Evolutionary conservation across 92 coral and sea anemone species (phyloP).

Genomic region (Isaurus tuberculatus): DNA sequence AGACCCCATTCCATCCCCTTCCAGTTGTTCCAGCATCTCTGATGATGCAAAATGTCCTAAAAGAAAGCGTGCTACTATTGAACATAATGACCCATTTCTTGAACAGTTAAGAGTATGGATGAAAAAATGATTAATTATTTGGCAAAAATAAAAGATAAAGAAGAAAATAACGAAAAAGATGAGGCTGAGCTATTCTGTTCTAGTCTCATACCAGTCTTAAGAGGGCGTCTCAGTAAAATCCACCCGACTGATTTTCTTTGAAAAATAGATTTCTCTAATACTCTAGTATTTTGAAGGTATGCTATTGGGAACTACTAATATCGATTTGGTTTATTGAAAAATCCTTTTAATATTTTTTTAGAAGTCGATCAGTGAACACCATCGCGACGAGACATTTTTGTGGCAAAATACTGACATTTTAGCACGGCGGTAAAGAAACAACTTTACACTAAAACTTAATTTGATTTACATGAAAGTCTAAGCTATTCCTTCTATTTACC

Average conservation of each 20-base stretch:
- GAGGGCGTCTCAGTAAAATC: not conserved
- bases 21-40: conserved; percentile 3
- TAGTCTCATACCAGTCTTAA: conserved; percentile 11
- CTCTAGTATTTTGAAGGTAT: too few relatives aligned
- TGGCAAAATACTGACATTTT: not conserved
- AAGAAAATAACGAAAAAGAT: conserved; percentile 3
- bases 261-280: too few relatives aligned
- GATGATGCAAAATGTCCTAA: conserved; percentile 1
- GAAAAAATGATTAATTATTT: conserved; percentile 2
- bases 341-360: not conserved
- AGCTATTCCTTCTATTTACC: too few relatives aligned
- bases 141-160: conserved; percentile 7
- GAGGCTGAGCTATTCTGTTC: conserved; percentile 5
- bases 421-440: too few relatives aligned
- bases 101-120: conserved; percentile 13
- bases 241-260: too few relatives aligned
- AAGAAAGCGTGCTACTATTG: conserved; percentile 11
- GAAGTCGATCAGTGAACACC: conserved; percentile 2
- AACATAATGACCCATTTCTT: conserved; percentile 2
- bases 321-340: not conserved
- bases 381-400: conserved; percentile 2
- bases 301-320: too few relatives aligned
- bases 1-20: conserved; percentile 10
- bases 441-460: too few relatives aligned
- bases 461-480: too few relatives aligned